Evolutionary conservation across 2,797 vertebrate genomes (phyloP), one percentile per base, ranked within the genome.

Genomic region (Lophius americanus): DNA sequence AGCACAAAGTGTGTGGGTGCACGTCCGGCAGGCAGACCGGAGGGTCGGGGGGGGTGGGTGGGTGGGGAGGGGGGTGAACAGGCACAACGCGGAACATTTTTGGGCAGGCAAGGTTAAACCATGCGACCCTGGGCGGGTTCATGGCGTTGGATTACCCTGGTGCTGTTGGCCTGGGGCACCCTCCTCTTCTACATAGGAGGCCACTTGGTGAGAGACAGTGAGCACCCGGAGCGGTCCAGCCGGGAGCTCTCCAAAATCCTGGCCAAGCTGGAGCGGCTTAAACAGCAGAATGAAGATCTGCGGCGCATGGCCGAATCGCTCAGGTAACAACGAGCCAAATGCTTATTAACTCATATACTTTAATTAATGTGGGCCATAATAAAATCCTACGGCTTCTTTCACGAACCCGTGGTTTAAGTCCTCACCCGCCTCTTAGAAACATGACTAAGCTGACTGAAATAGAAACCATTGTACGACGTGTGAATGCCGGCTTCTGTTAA

Each of bases 111-210:
- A 77, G 80, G 77, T 64, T 68, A 60, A 88, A 97, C 94, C 92
- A 99, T 98, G 97, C 95, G 97, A 91, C 95, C 96, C 93, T 99
- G 98, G 98, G 95, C 96, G 76, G 96, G 96, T 83, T 98, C 98
- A 83, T 99, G 98, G 98, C 96, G 96, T 91, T 99, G 98, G 98
- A 98, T 99, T 93, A 97, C 97, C 95, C 96, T 99, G 88, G 97
- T 99, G 92, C 94, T 99, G 88, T 92, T 99, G 90, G 98, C 98
- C 70, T 99, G 98, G 98, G 98, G 96, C 70, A 98, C 97, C 42
- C 94, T 99, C 75, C 94, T 99, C 1, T 98, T 99, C 93, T 98
- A 98, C 87, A 99, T 98, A 73, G 98, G 98, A 2, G 97, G 97
- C 55, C 98, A 99, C 86, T 88, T 99, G 91, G 97, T 98, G 90